These are phyloP conservation scores for Momotus momota DNA, from an alignment of 2,797 vertebrate species.

Conservation along the genomic window DNA sequence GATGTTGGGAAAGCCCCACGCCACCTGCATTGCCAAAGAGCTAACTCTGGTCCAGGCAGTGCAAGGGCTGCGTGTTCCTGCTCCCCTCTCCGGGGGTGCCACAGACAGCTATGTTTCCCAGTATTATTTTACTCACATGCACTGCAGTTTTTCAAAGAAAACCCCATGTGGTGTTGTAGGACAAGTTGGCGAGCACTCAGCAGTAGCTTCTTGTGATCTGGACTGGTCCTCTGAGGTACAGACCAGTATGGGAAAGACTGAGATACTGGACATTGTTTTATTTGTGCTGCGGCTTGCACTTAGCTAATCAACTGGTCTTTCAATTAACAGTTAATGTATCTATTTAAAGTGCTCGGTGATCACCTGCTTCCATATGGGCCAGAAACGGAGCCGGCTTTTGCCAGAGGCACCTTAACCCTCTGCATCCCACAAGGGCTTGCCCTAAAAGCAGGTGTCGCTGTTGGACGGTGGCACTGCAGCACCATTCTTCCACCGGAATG, in stretches of 20 bases:
- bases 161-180: neutral
- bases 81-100: neutral
- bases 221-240: neutral
- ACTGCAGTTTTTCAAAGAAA: neutral
- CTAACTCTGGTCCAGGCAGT: neutral
- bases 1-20: neutral
- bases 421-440: neutral
- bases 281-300: neutral
- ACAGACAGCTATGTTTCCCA: neutral
- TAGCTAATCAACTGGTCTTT: neutral
- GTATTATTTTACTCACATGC: neutral
- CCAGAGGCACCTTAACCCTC: neutral
- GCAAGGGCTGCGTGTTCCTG: neutral
- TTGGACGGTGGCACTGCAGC: neutral
- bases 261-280: neutral
- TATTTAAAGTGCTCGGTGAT: neutral
- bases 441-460: neutral
- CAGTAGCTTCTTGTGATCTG: neutral
- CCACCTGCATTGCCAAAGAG: neutral
- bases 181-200: neutral
- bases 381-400: neutral
- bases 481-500: rapidly evolving
- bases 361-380: neutral
- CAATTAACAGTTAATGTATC: neutral
- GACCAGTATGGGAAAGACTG: neutral